Base-by-base conservation (phyloP, 2,888 invertebrate genomes). In the Halictus quadricinctus region DNA sequence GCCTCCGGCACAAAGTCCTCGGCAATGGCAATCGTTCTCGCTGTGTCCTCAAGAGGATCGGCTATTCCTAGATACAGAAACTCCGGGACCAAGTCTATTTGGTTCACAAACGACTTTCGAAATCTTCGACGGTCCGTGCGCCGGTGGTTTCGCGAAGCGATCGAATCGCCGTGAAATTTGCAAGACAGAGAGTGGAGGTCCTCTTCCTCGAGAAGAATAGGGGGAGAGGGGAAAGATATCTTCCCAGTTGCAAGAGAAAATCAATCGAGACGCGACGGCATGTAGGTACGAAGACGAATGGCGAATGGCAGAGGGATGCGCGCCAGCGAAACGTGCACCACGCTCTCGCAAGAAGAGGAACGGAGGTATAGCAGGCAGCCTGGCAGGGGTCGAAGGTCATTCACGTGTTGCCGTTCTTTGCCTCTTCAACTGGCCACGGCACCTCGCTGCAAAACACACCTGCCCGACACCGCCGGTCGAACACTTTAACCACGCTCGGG, bases 341-440 rank as follows among this genome's bases (percentile, higher is more conserved):
- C 72, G 84, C 21, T 54, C 75, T 80, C 74, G 89, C 85, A 86
- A 88, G 88, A 88, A 90, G 88, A 89, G 86, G 90, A 89, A 90
- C 87, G 89, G 80, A 88, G 91, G 91, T 91, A 92, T 91, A 91
- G 92, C 91, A 90, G 91, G 92, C 91, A 92, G 93, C 91, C 91
- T 88, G 90, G 87, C 86, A 88, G 54, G 89, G 93, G 93, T 93
- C 93, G 91, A 90, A 92, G 93, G 93, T 93, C 92, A 90, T 88
- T 90, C 92, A 93, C 93, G 93, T 94, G 93, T 93, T 91, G 91
- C 92, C 91, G 91, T 92, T 92, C 91, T 89, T 90, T 86, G 89
- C 89, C 90, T 91, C 89, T 84, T 87, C 88, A 85, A 83, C 87
- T 80, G 83, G 86, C 88, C 87, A 85, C 88, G 80, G 77, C 87